These are phyloP conservation scores for Exaiptasia diaphana DNA, from an alignment of 64 coral and sea anemone species.

Conservation along the genomic window DNA sequence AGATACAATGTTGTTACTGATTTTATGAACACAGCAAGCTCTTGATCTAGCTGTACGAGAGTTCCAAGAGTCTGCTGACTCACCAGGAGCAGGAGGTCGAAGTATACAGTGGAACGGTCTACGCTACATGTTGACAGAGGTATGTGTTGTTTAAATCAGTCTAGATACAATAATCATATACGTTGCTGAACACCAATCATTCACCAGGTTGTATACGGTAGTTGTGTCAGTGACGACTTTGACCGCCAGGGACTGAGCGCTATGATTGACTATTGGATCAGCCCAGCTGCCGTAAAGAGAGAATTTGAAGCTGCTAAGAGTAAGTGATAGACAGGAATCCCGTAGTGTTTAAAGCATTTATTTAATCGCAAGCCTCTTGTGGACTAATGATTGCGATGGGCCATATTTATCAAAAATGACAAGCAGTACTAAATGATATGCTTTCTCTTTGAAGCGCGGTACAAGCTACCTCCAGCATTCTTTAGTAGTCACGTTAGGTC, in stretches of 20 bases:
- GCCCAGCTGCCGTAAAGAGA: constrained; percentile 91
- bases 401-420: too few species aligned
- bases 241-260: constrained; percentile 90
- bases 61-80: constrained; percentile 63
- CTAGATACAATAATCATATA: neutral
- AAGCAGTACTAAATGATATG: too few species aligned
- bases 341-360: too few species aligned
- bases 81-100: constrained; percentile 23
- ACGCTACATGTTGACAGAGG: constrained; percentile 94
- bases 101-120: constrained; percentile 93
- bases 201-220: constrained; percentile 85
- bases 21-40: constrained; percentile 44
- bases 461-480: constrained; percentile 83
- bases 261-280: constrained; percentile 98
- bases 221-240: constrained; percentile 85
- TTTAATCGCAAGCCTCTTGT: too few species aligned
- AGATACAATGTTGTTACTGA: neutral
- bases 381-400: too few species aligned
- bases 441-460: too few species aligned
- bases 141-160: neutral
- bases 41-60: constrained; percentile 79
- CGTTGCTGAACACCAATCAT: neutral
- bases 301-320: constrained; percentile 95
- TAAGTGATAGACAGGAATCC: too few species aligned
- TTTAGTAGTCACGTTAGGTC: constrained; percentile 74